Conservation (phyloP, 1,140 invertebrate genomes). For the Cherax quadricarinatus region DNA sequence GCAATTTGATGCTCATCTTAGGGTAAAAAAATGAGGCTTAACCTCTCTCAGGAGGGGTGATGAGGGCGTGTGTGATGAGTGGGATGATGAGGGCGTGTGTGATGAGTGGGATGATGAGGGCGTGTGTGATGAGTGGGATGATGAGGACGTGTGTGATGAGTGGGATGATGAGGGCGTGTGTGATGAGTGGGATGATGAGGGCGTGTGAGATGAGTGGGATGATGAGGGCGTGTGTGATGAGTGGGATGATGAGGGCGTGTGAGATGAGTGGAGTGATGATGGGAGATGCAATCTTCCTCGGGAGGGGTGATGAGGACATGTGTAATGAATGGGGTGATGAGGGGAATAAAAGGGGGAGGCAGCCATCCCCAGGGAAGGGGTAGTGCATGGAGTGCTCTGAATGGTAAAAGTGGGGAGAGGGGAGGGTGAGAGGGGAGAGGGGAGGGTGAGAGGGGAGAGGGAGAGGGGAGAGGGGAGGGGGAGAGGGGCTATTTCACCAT, state of each 20-base stretch:
- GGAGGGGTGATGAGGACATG: neutral
- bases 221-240: too few relatives aligned
- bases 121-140: neutral
- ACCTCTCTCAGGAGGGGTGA: slow-evolving; percentile 27
- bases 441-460: neutral
- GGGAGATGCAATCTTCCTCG: too few relatives aligned
- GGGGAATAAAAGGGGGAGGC: too few relatives aligned
- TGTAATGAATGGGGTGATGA: neutral
- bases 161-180: slow-evolving; percentile 7
- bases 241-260: neutral
- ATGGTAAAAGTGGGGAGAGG: neutral
- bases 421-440: too few relatives aligned
- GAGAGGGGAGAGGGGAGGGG: neutral
- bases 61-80: slow-evolving; percentile 22
- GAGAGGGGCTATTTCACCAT: neutral
- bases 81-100: neutral
- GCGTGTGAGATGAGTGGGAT: neutral
- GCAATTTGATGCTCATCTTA: slow-evolving; percentile 62
- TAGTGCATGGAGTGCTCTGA: too few relatives aligned
- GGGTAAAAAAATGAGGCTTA: slow-evolving; percentile 51
- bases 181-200: neutral
- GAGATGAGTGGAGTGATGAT: neutral
- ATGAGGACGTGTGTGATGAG: too few relatives aligned
- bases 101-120: neutral
- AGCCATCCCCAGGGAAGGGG: too few relatives aligned